Evolutionary conservation across 1,140 invertebrate genomes (phyloP).

Genomic region (Diploscapter pachys): DNA sequence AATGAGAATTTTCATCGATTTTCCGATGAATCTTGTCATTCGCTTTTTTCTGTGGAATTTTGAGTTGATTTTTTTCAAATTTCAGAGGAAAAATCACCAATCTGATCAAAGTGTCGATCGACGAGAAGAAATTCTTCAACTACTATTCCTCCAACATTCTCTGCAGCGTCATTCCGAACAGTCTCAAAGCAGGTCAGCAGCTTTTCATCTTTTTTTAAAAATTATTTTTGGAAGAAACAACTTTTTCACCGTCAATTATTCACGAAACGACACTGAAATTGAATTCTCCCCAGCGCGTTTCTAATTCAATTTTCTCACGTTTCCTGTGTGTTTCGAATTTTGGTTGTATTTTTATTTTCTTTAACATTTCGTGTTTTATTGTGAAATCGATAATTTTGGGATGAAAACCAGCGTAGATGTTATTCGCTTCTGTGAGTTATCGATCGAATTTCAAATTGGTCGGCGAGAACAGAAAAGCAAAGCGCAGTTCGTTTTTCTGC

Average conservation of each 20-base stretch:
- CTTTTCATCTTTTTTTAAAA: neutral
- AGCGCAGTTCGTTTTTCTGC: no score
- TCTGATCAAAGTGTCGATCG: neutral
- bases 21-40: neutral
- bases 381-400: neutral
- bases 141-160: conserved; percentile 12
- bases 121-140: neutral
- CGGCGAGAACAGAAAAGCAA: no score
- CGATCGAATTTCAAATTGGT: no score
- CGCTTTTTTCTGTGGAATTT: neutral
- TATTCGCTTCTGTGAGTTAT: no score
- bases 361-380: neutral
- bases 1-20: neutral
- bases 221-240: neutral
- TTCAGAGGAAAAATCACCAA: conserved; percentile 9
- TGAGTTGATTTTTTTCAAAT: neutral
- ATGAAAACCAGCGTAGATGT: no score
- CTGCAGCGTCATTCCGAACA: conserved; percentile 6
- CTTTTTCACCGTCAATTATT: neutral
- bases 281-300: no score
- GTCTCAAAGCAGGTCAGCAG: conserved; percentile 4
- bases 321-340: neutral
- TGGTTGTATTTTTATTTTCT: neutral
- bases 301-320: neutral
- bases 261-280: neutral